Evolutionary conservation across 2,113 vertebrate genomes (phyloP), one percentile per base, ranked within the genome.

Genomic region (Herpailurus yagouaroundi): DNA sequence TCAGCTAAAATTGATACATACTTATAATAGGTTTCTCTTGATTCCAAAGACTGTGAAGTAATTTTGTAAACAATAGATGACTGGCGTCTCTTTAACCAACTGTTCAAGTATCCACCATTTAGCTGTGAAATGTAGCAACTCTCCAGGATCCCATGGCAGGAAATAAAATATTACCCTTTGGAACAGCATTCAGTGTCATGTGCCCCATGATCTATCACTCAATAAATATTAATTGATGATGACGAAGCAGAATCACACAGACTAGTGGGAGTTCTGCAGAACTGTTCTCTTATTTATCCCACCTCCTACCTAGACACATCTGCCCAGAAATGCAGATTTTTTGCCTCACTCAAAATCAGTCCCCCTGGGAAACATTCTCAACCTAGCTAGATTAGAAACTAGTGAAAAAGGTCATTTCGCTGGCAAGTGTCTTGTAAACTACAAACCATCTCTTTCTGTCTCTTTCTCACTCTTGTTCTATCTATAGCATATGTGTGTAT

Each of bases 201-300:
- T 90, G 91, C 57, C 79, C 41, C 81, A 79, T 95, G 96, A 96
- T 94, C 87, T 94, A 93, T 93, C 88, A 91, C 91, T 97, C 94
- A 88, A n/a, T 91, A 91, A 97, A 97, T 90, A 97, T 97, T 97
- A 97, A 95, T 74, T 97, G 93, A 97, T 97, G 95, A 96, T 96
- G 96, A 95, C 94, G 91, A 97, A 90, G 91, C 94, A 94, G 94
- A 97, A 91, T 94, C 84, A 81, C 64, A 97, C 84, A 79, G 96
- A 73, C 76, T 12, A 73, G 60, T 57, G 96, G 21, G 84, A 95
- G 71, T 50, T 88, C 90, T 85, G 71, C 48, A 82, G 91, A 92
- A 50, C 29, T 41, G 10, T 86, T 95, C 79, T 76, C 93, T 91
- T 91, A 81, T 91, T 95, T 97, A 68, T 84, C 91, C 91, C 81